Conservation (phyloP, 92 coral and sea anemone species). For the Parazoanthus swiftii region DNA sequence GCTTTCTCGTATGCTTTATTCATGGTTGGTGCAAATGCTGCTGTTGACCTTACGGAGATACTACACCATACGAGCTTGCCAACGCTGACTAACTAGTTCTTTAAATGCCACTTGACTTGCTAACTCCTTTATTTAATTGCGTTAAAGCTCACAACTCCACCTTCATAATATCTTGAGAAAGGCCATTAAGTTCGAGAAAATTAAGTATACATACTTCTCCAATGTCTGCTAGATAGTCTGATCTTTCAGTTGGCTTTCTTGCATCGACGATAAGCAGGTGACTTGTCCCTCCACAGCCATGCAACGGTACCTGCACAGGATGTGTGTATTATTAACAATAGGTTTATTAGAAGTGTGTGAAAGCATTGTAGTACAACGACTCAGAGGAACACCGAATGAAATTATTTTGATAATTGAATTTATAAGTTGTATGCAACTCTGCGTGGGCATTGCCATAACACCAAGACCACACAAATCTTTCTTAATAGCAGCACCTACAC, state of each 20-base stretch:
- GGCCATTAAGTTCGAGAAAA: neutral
- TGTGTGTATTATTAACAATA: neutral
- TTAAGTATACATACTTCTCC: slow-evolving; percentile 75
- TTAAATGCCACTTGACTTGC: too few species aligned
- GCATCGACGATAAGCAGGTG: slow-evolving; percentile 76
- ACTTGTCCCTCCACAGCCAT: slow-evolving; percentile 98
- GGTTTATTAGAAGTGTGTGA: neutral
- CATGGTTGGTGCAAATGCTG: too few species aligned
- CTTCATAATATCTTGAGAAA: neutral
- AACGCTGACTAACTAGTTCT: neutral
- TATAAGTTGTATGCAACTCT: too few species aligned
- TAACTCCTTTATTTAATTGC: too few species aligned
- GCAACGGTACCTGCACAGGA: slow-evolving; percentile 73
- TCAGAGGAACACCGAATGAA: too few species aligned
- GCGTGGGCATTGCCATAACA: too few species aligned
- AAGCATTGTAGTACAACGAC: too few species aligned
- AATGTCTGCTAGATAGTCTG: slow-evolving; percentile 71
- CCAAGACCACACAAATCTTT: too few species aligned
- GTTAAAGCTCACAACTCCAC: neutral
- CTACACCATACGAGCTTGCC: neutral
- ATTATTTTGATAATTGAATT: too few species aligned
- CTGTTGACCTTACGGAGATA: neutral
- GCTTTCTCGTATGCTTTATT: too few species aligned
- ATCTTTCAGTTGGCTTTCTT: slow-evolving; percentile 74
- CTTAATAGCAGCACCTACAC: too few species aligned